A percentile compares a stretch with the other conserved stretches of the same genome.
Evolutionary conservation across 2,888 invertebrate genomes (phyloP).

Genomic region (Caenorhabditis plicata): DNA sequence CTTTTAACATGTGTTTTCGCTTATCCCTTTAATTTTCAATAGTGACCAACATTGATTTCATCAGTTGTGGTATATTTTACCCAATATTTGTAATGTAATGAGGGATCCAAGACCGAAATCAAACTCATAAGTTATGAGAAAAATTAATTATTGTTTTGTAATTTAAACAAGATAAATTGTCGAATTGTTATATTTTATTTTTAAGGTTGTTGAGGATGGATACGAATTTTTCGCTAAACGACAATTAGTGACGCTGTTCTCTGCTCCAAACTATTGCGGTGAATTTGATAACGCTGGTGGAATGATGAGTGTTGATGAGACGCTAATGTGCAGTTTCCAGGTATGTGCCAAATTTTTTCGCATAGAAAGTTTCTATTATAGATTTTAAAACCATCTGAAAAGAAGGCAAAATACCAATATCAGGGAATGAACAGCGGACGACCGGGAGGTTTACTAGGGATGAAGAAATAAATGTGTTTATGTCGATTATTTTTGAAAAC

Average conservation of each 20-base stretch:
- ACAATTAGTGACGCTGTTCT: conserved; percentile 94
- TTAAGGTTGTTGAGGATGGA: conserved; percentile 85
- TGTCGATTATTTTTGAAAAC: too few species aligned
- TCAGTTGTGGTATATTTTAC: too few species aligned
- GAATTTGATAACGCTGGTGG: conserved; percentile 98
- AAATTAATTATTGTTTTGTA: background rate
- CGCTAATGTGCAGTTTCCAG: conserved; percentile 99
- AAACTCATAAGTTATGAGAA: too few species aligned
- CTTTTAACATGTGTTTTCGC: too few species aligned
- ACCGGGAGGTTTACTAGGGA: too few species aligned
- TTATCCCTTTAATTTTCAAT: too few species aligned
- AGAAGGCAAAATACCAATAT: conserved; percentile 71
- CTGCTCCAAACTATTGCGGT: conserved; percentile 85
- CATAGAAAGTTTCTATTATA: conserved; percentile 52
- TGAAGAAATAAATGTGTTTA: too few species aligned
- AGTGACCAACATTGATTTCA: too few species aligned
- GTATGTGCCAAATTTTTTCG: conserved; percentile 69
- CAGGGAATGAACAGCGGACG: conserved; percentile 67
- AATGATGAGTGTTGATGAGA: conserved; percentile 99
- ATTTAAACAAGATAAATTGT: background rate
- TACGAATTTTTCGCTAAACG: conserved; percentile 99
- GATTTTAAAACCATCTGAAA: conserved; percentile 71
- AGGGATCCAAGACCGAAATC: too few species aligned
- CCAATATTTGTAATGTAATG: too few species aligned
- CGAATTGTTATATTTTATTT: background rate